These are phyloP conservation scores for Callospermophilus lateralis DNA, from an alignment of 2,113 vertebrate genomes.

Conservation along the genomic window DNA sequence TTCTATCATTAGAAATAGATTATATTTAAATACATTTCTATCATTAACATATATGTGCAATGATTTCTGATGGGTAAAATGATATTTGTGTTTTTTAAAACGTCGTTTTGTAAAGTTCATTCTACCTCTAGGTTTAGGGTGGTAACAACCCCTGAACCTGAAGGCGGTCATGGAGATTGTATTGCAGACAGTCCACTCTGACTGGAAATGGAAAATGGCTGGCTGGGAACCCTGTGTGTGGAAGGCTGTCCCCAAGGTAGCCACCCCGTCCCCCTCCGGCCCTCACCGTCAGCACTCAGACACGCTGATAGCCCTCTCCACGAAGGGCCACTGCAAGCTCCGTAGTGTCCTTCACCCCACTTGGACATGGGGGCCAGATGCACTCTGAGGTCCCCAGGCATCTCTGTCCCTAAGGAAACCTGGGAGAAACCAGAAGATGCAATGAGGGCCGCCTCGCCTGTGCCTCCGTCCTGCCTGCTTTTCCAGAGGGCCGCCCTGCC, in stretches of 20 bases:
- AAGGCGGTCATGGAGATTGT: background rate
- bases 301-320: too few species aligned
- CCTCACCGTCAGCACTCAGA: background rate
- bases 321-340: background rate
- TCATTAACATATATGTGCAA: background rate
- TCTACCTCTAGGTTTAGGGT: background rate
- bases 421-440: background rate
- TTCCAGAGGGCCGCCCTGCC: background rate
- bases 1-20: slow-evolving; percentile 1
- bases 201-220: background rate
- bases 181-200: background rate
- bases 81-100: slow-evolving; percentile 8
- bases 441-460: too few species aligned
- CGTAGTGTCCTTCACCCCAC: background rate
- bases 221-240: background rate
- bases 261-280: too few species aligned
- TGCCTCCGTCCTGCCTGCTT: background rate
- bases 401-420: background rate
- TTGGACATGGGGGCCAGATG: background rate
- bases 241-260: too few species aligned
- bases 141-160: background rate
- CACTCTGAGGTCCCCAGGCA: background rate
- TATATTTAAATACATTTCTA: background rate
- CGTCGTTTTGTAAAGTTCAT: background rate
- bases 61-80: background rate